These are phyloP conservation scores for Micropoecilia bifurca DNA, from an alignment of 2,797 vertebrate genomes.

Conservation along the genomic window DNA sequence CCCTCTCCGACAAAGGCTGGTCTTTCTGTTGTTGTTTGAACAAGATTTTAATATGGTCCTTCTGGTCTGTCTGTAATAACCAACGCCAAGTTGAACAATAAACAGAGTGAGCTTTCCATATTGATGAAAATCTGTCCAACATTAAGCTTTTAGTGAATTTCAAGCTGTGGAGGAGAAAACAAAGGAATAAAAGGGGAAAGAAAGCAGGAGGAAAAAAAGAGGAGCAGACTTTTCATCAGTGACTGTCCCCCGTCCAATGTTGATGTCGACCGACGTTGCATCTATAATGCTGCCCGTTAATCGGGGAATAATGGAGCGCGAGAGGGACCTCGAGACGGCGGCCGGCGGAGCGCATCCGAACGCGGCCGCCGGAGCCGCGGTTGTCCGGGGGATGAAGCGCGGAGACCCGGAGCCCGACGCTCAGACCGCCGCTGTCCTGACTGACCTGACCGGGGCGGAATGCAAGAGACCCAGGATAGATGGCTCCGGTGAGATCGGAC, in stretches of 20 bases:
- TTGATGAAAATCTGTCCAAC: conserved; percentile 53
- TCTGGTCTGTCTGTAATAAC: conserved; percentile 55
- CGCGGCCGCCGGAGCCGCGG: conserved; percentile 69
- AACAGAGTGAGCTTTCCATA: conserved; percentile 43
- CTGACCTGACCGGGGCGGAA: conserved; percentile 76
- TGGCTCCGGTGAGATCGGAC: conserved; percentile 77
- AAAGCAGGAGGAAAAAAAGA: background rate
- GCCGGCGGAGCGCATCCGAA: conserved; percentile 65
- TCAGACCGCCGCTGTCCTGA: conserved; percentile 69
- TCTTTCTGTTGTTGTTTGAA: conserved; percentile 24
- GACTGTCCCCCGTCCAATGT: conserved; percentile 78
- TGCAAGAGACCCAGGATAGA: conserved; percentile 83
- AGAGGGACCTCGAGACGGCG: conserved; percentile 76
- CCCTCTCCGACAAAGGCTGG: background rate
- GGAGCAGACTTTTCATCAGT: conserved; percentile 45
- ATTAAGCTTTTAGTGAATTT: conserved; percentile 35
- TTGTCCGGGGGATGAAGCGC: conserved; percentile 80
- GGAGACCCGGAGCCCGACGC: conserved; percentile 83
- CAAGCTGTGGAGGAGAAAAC: conserved; percentile 40
- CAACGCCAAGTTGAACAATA: conserved; percentile 57
- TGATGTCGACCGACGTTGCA: conserved; percentile 85
- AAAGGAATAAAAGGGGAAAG: conserved; percentile 17
- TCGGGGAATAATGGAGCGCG: conserved; percentile 82
- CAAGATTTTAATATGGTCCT: conserved; percentile 22
- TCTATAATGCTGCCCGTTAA: conserved; percentile 81